Percentiles rank a stretch among this genome's conserved stretches.
These are phyloP conservation scores for Monoplex corrugatus DNA, from an alignment of 2,888 invertebrate species.

Conservation along the genomic window DNA sequence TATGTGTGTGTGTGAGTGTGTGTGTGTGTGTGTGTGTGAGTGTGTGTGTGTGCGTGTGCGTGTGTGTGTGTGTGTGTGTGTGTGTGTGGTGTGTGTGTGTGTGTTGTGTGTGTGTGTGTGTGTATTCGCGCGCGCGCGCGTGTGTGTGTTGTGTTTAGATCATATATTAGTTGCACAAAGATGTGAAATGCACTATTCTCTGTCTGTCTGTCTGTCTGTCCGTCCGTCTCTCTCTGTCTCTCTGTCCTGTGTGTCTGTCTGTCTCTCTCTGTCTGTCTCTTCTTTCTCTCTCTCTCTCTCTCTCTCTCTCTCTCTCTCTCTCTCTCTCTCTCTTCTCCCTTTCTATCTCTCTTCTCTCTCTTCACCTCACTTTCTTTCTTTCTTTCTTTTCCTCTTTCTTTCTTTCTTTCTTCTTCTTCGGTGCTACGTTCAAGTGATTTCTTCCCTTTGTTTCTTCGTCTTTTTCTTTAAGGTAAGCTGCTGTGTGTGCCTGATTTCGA, in stretches of 20 bases:
- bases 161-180: no score
- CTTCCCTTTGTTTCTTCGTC: no score
- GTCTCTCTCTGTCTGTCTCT: background rate
- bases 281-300: background rate
- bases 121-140: no score
- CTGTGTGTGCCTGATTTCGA: background rate
- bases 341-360: background rate
- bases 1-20: no score
- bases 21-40: no score
- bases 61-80: no score
- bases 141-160: no score
- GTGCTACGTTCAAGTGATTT: background rate
- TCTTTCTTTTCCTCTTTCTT: background rate
- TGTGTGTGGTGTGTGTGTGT: no score
- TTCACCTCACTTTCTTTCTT: background rate
- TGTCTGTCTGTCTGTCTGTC: background rate
- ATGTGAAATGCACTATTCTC: background rate
- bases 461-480: background rate
- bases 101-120: no score
- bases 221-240: background rate
- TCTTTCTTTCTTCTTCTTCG: background rate
- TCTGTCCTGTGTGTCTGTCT: background rate
- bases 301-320: background rate
- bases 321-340: background rate
- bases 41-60: no score